Percentiles rank a stretch among this genome's conserved stretches.
phyloP scores from a whole-genome alignment of 2,113 vertebrate species.

The Phyllostomus discolor region DNA sequence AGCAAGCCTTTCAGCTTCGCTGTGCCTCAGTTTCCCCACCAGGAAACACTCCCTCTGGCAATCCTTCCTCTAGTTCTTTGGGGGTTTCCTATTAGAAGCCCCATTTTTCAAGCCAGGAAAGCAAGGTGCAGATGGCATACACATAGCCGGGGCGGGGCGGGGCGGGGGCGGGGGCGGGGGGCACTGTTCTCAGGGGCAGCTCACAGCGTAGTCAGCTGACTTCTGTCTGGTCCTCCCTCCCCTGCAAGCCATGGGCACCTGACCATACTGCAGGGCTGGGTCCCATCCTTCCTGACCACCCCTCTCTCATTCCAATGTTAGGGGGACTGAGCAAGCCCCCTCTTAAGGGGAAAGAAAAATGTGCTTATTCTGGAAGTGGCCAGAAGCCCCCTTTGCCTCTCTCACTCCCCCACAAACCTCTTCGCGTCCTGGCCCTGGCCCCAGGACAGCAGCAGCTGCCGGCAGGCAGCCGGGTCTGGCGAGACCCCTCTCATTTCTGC shows the following conservation, averaged over 20 bases:
- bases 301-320: neutral
- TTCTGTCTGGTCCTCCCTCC: neutral
- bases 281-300: neutral
- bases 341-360: neutral
- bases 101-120: neutral
- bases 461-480: neutral
- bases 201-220: neutral
- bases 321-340: neutral
- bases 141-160: accelerated
- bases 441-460: neutral
- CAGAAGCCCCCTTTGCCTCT: neutral
- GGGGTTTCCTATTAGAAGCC: neutral
- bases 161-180: no score
- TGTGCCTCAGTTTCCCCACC: neutral
- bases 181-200: accelerated
- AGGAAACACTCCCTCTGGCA: neutral
- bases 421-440: neutral
- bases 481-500: neutral
- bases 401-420: neutral
- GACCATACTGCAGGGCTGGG: neutral
- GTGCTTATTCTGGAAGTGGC: neutral
- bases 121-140: neutral
- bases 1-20: neutral
- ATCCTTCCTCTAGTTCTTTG: neutral
- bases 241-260: neutral